Percentiles rank a stretch among this genome's conserved stretches.
These are phyloP conservation scores for Operophtera brumata DNA, from an alignment of 2,888 invertebrate species.

Conservation along the genomic window DNA sequence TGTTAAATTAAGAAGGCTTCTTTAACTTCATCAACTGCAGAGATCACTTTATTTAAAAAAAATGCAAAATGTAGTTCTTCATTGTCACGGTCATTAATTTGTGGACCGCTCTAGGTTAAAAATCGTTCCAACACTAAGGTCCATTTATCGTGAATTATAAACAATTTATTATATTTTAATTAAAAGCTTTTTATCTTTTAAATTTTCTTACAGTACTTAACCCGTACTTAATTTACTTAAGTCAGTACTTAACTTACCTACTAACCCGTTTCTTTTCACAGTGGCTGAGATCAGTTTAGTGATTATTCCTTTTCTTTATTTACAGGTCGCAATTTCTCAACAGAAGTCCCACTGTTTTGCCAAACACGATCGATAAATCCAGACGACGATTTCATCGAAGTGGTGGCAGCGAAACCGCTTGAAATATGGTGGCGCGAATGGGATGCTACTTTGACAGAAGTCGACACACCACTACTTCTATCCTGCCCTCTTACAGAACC, in stretches of 20 bases:
- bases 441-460: constrained; percentile 70
- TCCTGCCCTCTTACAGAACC: constrained; percentile 82
- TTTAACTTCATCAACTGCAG: too few species aligned
- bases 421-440: constrained; percentile 84
- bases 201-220: too few species aligned
- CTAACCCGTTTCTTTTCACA: too few species aligned
- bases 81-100: not conserved
- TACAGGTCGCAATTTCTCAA: constrained; percentile 64
- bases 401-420: constrained; percentile 78
- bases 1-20: too few species aligned
- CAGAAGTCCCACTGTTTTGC: constrained; percentile 73
- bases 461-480: constrained; percentile 81
- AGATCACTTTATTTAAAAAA: too few species aligned
- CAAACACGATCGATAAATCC: constrained; percentile 70
- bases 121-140: too few species aligned
- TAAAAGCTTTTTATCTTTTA: too few species aligned
- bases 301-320: constrained; percentile 36
- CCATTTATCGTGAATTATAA: too few species aligned
- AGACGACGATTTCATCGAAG: constrained; percentile 69
- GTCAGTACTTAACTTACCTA: too few species aligned
- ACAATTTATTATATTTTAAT: too few species aligned
- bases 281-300: not conserved
- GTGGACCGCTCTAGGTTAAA: too few species aligned
- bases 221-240: too few species aligned
- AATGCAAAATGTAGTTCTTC: not conserved